Conservation (phyloP, 1,140 invertebrate genomes). For the Dreissena polymorpha region DNA sequence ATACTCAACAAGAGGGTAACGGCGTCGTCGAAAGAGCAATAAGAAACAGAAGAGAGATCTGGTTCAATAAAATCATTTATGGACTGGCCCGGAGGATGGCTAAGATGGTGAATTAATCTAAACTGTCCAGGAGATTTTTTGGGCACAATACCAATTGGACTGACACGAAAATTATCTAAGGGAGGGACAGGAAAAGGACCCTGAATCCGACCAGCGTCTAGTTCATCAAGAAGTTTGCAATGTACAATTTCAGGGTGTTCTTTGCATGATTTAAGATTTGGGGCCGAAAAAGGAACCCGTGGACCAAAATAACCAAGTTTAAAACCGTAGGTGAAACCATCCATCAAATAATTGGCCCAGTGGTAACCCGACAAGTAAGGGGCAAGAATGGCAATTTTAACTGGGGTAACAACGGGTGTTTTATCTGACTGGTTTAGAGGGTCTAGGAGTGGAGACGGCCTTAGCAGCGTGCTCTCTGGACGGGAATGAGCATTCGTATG, state of each 20-base stretch:
- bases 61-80: constrained; percentile 14
- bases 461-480: constrained; percentile 11
- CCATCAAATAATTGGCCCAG: constrained; percentile 1
- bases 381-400: background rate
- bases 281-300: background rate
- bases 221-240: background rate
- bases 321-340: constrained; percentile 45
- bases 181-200: constrained; percentile 14
- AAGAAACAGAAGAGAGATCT: background rate
- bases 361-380: constrained; percentile 4
- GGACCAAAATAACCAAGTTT: constrained; percentile 15
- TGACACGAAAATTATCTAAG: background rate
- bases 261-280: constrained; percentile 18
- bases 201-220: background rate
- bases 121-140: constrained; percentile 17
- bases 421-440: constrained; percentile 1
- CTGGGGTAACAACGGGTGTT: background rate
- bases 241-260: background rate
- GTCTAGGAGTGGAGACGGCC: background rate
- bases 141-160: constrained; percentile 21
- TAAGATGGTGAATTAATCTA: constrained; percentile 22
- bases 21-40: constrained; percentile 12
- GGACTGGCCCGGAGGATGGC: background rate
- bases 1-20: background rate
- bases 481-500: background rate